These are phyloP conservation scores for Halcyon senegalensis DNA, from an alignment of 2,113 vertebrate genomes.

Conservation along the genomic window DNA sequence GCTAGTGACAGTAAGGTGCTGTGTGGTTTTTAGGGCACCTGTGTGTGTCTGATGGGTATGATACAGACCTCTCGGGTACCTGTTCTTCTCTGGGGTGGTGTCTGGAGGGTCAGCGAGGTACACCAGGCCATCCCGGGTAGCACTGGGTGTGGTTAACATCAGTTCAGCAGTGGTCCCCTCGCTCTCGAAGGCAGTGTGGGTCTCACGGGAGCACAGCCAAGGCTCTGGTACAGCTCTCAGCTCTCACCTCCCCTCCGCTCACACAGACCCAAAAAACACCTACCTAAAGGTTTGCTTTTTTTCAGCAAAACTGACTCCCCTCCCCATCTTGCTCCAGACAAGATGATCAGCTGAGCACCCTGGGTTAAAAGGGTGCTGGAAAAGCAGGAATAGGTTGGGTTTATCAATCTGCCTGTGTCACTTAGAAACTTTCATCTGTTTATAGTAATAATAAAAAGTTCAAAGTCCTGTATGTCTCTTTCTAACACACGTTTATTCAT, in stretches of 20 bases:
- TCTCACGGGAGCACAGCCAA: neutral
- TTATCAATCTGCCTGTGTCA: neutral
- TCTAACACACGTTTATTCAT: neutral
- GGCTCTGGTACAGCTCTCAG: neutral
- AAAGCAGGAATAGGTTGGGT: neutral
- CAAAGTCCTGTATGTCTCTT: neutral
- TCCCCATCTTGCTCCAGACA: neutral
- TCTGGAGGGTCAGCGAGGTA: too few relatives aligned
- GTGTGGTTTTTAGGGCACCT: neutral
- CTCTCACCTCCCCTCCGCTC: neutral
- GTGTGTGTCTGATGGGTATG: neutral
- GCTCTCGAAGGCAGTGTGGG: neutral
- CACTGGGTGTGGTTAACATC: accelerated
- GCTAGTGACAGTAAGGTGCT: neutral
- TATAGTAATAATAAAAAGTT: neutral
- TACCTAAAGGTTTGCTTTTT: too few relatives aligned
- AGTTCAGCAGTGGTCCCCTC: too few relatives aligned
- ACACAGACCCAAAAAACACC: neutral
- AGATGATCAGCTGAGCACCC: neutral
- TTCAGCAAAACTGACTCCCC: neutral
- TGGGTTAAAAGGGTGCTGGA: neutral
- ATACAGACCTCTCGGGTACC: too few relatives aligned
- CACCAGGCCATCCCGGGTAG: neutral
- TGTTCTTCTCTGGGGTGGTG: neutral
- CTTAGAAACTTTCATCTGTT: neutral